Evolutionary conservation across 2,797 vertebrate species (phyloP), one percentile per base, ranked within the genome.

Genomic region (Lithobates sylvaticus): DNA sequence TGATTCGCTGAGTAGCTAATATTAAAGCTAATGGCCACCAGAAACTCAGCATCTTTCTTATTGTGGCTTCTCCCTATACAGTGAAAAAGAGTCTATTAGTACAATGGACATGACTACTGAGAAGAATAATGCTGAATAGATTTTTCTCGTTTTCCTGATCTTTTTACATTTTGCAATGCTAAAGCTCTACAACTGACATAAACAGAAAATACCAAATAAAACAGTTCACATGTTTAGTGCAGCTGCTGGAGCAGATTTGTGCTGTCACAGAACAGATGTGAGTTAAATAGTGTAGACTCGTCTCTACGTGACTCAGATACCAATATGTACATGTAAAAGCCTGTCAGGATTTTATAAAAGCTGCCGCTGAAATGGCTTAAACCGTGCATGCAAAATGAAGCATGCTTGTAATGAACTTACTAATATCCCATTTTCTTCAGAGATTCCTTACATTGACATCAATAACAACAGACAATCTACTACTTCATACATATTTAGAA

Each of bases 21-120:
- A 99, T 99, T 84, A 99, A 96, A 0, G 98, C 98, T 93, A 99
- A 91, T 27, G 98, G 98, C 98, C 98, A 99, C 98, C 98, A 99
- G 93, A 99, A 99, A 86, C 93, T 96, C 90, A 99, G 93, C 98
- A 99, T 99, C 94, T 97, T 99, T 87, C 93, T 96, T 92, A 99
- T 92, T 1, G 98, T 99, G 78, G 97, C 97, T 34, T 99, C 98
- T 3, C 98, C 98, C 98, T 99, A 92, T 5, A 89, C 87, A 18
- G 73, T 34, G 72, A 89, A 85, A 88, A 8, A 81, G 65, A 88
- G 58, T 3, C 0, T n/a, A 4, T 80, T 78, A 88, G n/a, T 84
- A 81, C 72, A 76, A 65, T 65, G 70, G 21, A 0, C 7, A 78
- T 0, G 0, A 13, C 5, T 72, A 67, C 88, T 82, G 1, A 87